Evolutionary conservation across 2,113 vertebrate species (phyloP), one percentile per base, ranked within the genome.

Genomic region (Ascaphus truei): DNA sequence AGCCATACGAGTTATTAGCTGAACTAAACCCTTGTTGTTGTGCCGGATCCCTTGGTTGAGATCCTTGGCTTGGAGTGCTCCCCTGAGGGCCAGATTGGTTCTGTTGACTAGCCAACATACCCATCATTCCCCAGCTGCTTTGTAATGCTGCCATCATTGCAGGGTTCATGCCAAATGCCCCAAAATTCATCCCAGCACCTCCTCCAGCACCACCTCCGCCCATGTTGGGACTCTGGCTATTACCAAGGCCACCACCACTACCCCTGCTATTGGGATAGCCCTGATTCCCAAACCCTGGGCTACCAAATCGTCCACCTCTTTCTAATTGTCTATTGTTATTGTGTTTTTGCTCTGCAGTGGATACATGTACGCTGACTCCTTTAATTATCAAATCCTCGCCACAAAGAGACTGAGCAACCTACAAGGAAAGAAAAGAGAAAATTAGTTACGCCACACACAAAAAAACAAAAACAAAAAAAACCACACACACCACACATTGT

Each of bases 51-150:
- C 96, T 84, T 82, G 93, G 93, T 86, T 89, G 90, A 73, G 89
- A 94, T 1, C 94, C 91, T 71, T 93, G 92, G 5, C 93, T 93
- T 53, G 94, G 88, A 83, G 87, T 90, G 51, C 91, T 92, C 48
- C 93, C 94, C 0, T 94, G 91, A 0, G 94, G 86, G 53, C 94
- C 92, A 0, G 92, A 92, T 84, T 97, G 92, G 73, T 93, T 93
- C 85, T 98, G 96, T 84, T 99, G 96, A 82, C 92, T 98, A 52
- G 96, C 96, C 68, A 99, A 76, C 97, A 99, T 99, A 72, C 97
- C 97, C 97, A 99, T 98, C 96, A 98, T 98, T 0, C 96, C 96
- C 97, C 97, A 99, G 74, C 96, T 98, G 85, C 95, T 99, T 86
- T 99, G 96, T 71, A 99, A 81, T 0, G 96, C 97, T 0, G 97